Percentiles rank a stretch among this genome's conserved stretches.
Conservation (phyloP, 2,797 vertebrate species). For the Syndactyla subalaris region DNA sequence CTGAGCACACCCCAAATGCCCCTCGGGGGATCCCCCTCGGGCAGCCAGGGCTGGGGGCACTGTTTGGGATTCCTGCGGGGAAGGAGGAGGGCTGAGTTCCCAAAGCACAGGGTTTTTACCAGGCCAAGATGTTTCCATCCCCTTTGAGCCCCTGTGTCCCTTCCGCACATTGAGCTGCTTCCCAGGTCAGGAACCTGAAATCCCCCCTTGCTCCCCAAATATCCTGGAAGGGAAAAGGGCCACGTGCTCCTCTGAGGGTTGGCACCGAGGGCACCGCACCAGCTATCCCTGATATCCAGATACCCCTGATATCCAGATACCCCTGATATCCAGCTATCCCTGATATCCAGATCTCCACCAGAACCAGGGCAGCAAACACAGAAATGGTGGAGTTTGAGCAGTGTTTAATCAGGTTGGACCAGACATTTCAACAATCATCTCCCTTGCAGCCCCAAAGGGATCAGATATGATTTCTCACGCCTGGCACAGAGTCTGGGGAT, state of each 20-base stretch:
- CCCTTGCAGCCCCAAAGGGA: neutral
- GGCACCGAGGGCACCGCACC: neutral
- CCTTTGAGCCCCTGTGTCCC: neutral
- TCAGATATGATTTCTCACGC: neutral
- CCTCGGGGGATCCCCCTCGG: too few relatives aligned
- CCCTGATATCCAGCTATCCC: too few relatives aligned
- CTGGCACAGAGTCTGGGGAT: neutral
- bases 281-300: too few relatives aligned
- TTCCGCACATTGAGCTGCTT: neutral
- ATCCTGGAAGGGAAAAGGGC: neutral
- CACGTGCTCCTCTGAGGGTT: neutral
- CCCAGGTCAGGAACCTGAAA: neutral
- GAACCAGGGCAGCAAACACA: constrained; percentile 12
- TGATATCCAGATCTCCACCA: neutral
- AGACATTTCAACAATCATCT: neutral
- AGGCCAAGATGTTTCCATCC: constrained; percentile 36
- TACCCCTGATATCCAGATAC: too few relatives aligned
- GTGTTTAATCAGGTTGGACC: neutral
- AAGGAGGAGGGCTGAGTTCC: neutral
- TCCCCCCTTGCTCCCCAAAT: neutral
- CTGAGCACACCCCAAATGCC: too few relatives aligned
- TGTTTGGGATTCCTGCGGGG: too few relatives aligned
- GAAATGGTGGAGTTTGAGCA: neutral
- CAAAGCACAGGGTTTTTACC: neutral
- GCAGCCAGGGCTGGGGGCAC: too few relatives aligned